These are phyloP conservation scores for Ophraella communa DNA, from an alignment of 2,888 invertebrate species.

Conservation along the genomic window DNA sequence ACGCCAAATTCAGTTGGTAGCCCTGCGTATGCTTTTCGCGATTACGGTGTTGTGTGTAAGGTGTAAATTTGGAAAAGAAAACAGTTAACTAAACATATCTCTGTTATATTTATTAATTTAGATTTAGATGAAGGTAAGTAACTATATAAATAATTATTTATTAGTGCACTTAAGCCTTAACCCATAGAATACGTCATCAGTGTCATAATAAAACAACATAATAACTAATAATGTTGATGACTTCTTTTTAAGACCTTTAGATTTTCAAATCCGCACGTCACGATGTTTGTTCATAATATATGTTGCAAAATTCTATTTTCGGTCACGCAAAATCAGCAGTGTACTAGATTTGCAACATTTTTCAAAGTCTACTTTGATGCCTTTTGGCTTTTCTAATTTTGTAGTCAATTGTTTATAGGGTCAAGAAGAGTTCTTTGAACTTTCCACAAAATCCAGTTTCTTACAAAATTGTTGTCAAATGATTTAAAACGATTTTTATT, in stretches of 20 bases:
- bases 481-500: constrained; percentile 3
- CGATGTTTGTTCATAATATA: constrained; percentile 43
- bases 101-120: constrained; percentile 51
- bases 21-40: constrained; percentile 46
- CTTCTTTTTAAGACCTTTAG: constrained; percentile 42
- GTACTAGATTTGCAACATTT: background rate
- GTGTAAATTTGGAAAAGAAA: constrained; percentile 38
- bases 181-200: constrained; percentile 15
- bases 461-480: constrained; percentile 30
- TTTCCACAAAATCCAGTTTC: constrained; percentile 37
- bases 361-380: background rate
- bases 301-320: constrained; percentile 21
- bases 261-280: constrained; percentile 48
- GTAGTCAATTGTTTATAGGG: constrained; percentile 43
- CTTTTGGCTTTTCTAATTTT: constrained; percentile 4
- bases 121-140: constrained; percentile 59
- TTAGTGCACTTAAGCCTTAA: too few relatives aligned
- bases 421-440: constrained; percentile 52
- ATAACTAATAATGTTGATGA: constrained; percentile 40
- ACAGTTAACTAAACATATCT: constrained; percentile 55
- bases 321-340: constrained; percentile 6
- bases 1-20: constrained; percentile 19
- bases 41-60: constrained; percentile 54
- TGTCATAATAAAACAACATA: constrained; percentile 20
- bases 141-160: background rate